phyloP scores from a whole-genome alignment of 2,797 vertebrate genomes.

The Pteronotus mesoamericanus region DNA sequence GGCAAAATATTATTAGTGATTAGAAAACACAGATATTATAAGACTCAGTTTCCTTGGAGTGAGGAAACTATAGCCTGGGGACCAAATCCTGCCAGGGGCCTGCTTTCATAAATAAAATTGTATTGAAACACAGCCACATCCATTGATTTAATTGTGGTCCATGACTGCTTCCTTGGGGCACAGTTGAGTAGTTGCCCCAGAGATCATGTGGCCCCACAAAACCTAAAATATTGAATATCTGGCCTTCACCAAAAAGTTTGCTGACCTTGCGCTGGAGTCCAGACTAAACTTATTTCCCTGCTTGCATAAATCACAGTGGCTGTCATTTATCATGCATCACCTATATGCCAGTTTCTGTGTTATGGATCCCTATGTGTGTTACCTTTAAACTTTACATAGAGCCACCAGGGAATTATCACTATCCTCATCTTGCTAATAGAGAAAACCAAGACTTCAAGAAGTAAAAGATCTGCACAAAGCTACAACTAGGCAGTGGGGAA shows the following conservation, averaged over 20 bases:
- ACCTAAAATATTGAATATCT: not conserved
- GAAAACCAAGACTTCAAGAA: not conserved
- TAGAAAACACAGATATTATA: not conserved
- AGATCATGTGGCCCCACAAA: not conserved
- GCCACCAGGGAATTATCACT: not conserved
- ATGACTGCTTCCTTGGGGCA: not conserved
- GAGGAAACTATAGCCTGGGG: not conserved
- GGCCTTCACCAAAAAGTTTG: not conserved
- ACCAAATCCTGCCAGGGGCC: not conserved
- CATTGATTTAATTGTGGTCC: not conserved
- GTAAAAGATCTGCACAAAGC: not conserved
- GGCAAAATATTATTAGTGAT: not conserved
- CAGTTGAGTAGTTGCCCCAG: not conserved
- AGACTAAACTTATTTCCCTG: not conserved
- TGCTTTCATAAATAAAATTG: constrained; percentile 32
- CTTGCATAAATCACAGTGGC: not conserved
- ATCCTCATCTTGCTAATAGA: not conserved
- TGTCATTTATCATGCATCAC: not conserved
- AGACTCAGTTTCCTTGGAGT: not conserved
- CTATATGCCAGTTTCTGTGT: not conserved
- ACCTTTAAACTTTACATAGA: not conserved
- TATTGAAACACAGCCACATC: not conserved
- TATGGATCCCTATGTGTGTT: not conserved
- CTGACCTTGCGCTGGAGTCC: not conserved
- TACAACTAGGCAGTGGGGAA: not conserved